These are phyloP conservation scores for Myrmecophaga tridactyla DNA, from an alignment of 2,113 vertebrate species.

Conservation along the genomic window DNA sequence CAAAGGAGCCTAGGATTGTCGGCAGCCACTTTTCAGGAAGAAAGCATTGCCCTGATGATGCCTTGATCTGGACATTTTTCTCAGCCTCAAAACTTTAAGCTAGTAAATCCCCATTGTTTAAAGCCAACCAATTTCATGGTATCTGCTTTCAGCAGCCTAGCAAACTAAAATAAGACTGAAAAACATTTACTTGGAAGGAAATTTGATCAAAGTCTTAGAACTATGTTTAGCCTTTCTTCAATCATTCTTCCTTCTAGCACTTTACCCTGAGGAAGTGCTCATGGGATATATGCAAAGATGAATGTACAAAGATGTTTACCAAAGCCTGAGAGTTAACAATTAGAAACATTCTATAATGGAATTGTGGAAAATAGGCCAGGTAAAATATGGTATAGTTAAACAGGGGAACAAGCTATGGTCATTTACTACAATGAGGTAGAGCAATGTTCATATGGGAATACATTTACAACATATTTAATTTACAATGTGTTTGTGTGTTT, in stretches of 20 bases:
- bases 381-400: background rate
- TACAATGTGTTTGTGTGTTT: background rate
- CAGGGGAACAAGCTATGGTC: rapidly evolving
- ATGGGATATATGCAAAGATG: background rate
- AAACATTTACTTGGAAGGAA: background rate
- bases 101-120: no score
- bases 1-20: no score
- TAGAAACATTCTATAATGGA: background rate
- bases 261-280: background rate
- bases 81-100: no score
- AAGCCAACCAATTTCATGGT: no score
- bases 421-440: background rate
- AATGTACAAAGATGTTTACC: background rate
- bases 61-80: no score
- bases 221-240: background rate
- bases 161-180: background rate
- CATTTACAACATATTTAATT: background rate
- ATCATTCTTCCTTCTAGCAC: background rate
- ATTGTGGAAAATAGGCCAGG: background rate
- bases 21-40: no score
- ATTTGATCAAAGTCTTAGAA: background rate
- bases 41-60: no score
- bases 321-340: background rate
- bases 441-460: background rate
- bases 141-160: no score